Conservation (phyloP, 2,113 vertebrate genomes). For the Aleadryas rufinucha region DNA sequence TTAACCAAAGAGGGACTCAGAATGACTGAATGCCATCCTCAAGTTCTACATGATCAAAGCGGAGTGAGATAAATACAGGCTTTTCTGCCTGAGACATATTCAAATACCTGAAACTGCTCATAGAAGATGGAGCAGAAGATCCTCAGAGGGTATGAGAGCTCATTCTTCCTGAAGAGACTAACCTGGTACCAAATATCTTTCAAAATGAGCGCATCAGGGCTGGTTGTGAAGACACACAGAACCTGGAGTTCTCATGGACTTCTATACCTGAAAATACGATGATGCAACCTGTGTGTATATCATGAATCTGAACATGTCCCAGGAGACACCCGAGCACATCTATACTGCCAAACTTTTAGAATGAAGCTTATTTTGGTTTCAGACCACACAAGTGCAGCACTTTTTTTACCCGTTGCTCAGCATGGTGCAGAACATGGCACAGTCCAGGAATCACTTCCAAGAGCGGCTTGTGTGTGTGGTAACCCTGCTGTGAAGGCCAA, state of each 20-base stretch:
- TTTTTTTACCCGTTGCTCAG: neutral
- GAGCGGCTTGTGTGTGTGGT: neutral
- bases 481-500: neutral
- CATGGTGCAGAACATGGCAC: neutral
- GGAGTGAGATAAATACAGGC: neutral
- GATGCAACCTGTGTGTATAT: neutral
- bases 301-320: neutral
- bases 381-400: neutral
- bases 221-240: rapidly evolving
- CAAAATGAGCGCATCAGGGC: rapidly evolving
- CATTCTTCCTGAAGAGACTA: neutral
- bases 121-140: neutral
- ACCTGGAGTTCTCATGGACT: neutral
- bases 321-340: neutral
- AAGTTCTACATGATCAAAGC: neutral
- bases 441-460: neutral
- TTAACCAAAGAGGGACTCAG: neutral
- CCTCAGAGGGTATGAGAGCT: neutral
- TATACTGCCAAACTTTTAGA: neutral
- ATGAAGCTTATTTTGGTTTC: neutral
- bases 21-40: neutral
- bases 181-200: neutral
- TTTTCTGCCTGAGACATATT: neutral
- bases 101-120: neutral
- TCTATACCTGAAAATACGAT: neutral